Percentiles rank a stretch among this genome's conserved stretches.
phyloP scores from a whole-genome alignment of 2,797 vertebrate species.

The Pseudopleuronectes americanus region DNA sequence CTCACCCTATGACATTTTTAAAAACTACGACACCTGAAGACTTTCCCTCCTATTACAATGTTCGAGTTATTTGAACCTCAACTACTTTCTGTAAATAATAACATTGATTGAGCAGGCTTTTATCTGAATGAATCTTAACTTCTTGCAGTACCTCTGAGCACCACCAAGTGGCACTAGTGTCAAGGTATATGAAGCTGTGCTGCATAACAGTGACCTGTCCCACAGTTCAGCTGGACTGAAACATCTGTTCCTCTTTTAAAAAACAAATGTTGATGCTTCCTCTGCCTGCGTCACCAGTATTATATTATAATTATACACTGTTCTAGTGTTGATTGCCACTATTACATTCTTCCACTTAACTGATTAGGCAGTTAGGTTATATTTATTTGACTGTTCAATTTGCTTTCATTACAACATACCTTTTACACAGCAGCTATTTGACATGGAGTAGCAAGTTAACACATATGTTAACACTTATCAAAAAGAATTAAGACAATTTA shows the following conservation, averaged over 20 bases:
- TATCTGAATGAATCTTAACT: neutral
- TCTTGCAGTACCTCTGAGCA: conserved; percentile 32
- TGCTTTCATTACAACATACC: neutral
- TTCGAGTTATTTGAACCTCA: no score
- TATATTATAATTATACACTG: neutral
- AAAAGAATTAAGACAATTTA: no score
- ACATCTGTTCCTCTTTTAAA: no score
- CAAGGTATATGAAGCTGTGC: conserved; percentile 2
- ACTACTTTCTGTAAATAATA: neutral
- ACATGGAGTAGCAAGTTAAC: no score
- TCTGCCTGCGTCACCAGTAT: neutral
- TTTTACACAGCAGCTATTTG: no score
- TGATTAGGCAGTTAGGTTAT: no score
- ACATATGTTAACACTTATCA: no score
- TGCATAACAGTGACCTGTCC: conserved; percentile 16
- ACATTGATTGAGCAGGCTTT: neutral
- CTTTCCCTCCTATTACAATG: no score
- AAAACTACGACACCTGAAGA: no score
- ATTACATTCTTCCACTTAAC: neutral
- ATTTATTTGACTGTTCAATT: neutral
- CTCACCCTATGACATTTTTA: no score
- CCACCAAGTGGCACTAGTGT: conserved; percentile 23
- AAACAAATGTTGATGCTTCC: neutral
- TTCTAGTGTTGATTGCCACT: neutral
- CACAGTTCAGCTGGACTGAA: neutral